phyloP scores from a whole-genome alignment of 1,140 invertebrate species.

The Coenobita brevimanus region DNA sequence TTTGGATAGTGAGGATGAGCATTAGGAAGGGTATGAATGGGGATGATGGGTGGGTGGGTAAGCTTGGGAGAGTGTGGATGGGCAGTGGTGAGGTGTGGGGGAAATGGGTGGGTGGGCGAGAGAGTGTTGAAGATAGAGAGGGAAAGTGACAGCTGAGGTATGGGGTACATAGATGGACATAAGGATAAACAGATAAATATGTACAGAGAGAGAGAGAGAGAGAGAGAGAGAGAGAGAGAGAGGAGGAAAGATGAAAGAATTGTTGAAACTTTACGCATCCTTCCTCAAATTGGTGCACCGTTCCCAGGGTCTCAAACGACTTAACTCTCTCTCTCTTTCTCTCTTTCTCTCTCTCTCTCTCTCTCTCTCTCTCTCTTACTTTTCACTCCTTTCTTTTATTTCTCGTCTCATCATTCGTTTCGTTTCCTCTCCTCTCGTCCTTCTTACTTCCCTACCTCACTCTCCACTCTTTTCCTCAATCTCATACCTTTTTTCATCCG shows the following conservation, averaged over 20 bases:
- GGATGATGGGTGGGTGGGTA: neutral
- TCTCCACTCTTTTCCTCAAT: no score
- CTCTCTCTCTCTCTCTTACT: no score
- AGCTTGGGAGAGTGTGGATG: neutral
- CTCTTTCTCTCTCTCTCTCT: no score
- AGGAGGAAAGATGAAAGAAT: neutral
- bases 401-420: no score
- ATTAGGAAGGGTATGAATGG: neutral
- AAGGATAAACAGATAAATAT: neutral
- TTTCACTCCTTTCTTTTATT: no score
- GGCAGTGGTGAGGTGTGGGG: neutral
- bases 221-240: slow-evolving; percentile 4
- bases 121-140: neutral
- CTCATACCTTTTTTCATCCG: no score
- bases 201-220: slow-evolving; percentile 10
- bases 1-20: neutral
- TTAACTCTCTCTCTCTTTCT: no score
- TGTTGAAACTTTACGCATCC: neutral
- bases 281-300: neutral
- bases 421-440: no score
- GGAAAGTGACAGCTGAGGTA: neutral
- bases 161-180: neutral
- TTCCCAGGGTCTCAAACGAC: neutral
- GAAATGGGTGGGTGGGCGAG: neutral
- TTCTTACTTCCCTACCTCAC: no score